Evolutionary conservation across 2,888 invertebrate genomes (phyloP), one percentile per base, ranked within the genome.

Genomic region (Calameuta pallipes): DNA sequence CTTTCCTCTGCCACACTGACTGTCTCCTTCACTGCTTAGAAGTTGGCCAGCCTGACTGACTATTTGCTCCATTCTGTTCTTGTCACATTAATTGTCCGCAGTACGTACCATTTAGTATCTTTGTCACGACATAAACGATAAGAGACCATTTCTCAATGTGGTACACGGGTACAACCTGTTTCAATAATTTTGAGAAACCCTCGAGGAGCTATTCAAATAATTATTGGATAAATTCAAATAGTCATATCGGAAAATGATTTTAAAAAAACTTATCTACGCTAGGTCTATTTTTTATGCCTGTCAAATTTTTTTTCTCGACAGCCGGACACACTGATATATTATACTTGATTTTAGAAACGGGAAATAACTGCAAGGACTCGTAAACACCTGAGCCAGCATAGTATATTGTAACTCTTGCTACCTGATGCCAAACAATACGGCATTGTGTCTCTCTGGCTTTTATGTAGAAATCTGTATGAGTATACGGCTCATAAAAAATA

Each of bases 341-440:
- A 56, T 15, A 23, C 56, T 56, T 56, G 56, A 3, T 23, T 23
- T 23, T 56, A 2, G 56, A 56, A 56, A 56, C 56, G 9, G 56
- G 56, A 56, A 56, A 56, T 23, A 56, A 56, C 23, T 56, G 56
- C 56, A 23, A 56, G 35, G 41, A 75, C 80, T 78, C 81, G 78
- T 76, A 76, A 81, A 81, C 81, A 81, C 81, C 81, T 80, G 81
- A 81, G 81, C 76, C 80, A 78, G 76, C 75, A 35, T 36, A 68
- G 73, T 75, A 37, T 30, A 81, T 80, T 77, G 80, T 81, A 77
- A 77, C 78, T 68, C 80, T 80, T 77, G 76, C 81, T 82, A 82
- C 78, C 82, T 81, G 80, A 82, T 81, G 77, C 71, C 81, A 78
- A 83, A 85, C 84, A 85, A 85, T 85, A 74, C 83, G 75, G 80